These are phyloP conservation scores for Sarcophilus harrisii DNA, from an alignment of 2,797 vertebrate genomes.

Conservation along the genomic window DNA sequence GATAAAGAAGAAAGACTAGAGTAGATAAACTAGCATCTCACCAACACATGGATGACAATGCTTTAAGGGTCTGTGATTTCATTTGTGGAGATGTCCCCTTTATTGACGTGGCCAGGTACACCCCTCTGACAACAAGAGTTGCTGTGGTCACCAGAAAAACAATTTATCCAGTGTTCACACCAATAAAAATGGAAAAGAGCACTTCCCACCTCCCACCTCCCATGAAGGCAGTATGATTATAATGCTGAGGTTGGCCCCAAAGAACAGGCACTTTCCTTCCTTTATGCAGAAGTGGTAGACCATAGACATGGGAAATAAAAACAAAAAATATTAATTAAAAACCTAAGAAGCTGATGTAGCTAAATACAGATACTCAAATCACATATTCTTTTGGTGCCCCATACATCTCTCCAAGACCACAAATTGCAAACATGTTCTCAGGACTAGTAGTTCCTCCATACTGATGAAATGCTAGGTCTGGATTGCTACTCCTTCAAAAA, in stretches of 20 bases:
- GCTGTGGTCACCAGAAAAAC: not conserved
- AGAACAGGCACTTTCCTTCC: not conserved
- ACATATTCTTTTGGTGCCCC: not conserved
- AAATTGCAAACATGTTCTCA: not conserved
- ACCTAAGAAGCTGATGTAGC: not conserved
- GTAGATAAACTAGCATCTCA: not conserved
- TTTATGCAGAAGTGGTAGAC: not conserved
- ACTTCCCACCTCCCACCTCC: no score
- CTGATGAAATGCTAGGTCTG: not conserved
- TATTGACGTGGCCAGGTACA: not conserved
- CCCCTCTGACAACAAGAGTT: not conserved
- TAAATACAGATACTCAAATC: not conserved
- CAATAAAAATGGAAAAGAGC: not conserved
- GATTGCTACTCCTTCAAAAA: not conserved
- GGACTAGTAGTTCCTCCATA: not conserved
- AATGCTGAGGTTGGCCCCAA: no score
- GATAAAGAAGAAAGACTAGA: not conserved
- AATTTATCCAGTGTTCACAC: not conserved
- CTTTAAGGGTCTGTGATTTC: not conserved
- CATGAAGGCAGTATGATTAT: not conserved
- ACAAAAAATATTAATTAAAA: not conserved
- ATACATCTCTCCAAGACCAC: not conserved
- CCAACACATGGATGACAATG: not conserved
- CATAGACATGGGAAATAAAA: not conserved
- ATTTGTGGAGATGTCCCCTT: not conserved